phyloP scores from a whole-genome alignment of 2,113 vertebrate genomes.

The Tauraco erythrolophus region DNA sequence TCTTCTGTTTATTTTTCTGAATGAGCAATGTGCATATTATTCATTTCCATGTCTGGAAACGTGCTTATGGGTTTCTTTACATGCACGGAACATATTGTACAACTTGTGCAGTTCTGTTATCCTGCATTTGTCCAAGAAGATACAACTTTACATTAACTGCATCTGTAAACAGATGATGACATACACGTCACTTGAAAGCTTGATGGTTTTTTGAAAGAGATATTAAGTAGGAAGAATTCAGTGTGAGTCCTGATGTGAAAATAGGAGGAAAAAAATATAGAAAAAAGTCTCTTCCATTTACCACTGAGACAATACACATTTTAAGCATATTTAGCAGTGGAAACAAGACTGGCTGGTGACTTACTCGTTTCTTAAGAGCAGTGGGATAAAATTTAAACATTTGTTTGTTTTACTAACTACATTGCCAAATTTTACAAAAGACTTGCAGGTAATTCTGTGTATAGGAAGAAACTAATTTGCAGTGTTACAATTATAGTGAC shows the following conservation, averaged over 20 bases:
- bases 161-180: not conserved
- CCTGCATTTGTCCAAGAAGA: not conserved
- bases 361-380: not conserved
- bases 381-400: not conserved
- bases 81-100: fast-evolving
- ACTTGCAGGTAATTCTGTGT: not conserved
- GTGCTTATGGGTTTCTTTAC: not conserved
- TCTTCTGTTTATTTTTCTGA: not conserved
- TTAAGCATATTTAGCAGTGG: not conserved
- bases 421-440: not conserved
- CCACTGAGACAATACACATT: not conserved
- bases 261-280: not conserved
- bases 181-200: not conserved
- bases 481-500: not conserved
- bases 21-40: not conserved
- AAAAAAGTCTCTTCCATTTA: not conserved
- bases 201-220: not conserved
- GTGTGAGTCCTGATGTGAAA: not conserved
- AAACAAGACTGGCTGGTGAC: not conserved
- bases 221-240: not conserved
- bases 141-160: not conserved
- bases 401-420: not conserved
- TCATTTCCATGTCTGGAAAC: not conserved
- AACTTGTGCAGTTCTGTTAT: not conserved
- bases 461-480: not conserved